A percentile compares a stretch with the other conserved stretches of the same genome.
Evolutionary conservation across 64 coral and sea anemone genomes (phyloP).

Genomic region (Orbicella faveolata): DNA sequence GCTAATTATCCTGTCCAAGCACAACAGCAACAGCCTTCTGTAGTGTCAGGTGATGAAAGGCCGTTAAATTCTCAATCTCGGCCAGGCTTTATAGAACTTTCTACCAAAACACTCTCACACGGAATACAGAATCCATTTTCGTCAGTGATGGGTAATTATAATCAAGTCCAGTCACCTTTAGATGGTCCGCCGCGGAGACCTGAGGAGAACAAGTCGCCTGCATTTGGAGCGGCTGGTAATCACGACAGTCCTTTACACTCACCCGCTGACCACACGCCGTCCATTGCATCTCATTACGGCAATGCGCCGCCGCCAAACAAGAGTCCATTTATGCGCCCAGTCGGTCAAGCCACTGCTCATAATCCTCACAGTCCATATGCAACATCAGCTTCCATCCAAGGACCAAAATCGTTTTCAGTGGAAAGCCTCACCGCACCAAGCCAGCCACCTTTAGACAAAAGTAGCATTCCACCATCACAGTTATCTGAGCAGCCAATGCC

Average conservation of each 20-base stretch:
- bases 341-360: constrained; percentile 38
- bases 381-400: constrained; percentile 12
- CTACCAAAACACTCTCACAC: constrained; percentile 52
- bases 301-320: constrained; percentile 75
- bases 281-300: constrained; percentile 17
- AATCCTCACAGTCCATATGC: constrained; percentile 49
- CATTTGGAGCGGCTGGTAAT: constrained; percentile 44
- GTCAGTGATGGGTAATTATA: constrained; percentile 47
- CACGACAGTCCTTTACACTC: constrained; percentile 70
- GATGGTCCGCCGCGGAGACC: constrained; percentile 32
- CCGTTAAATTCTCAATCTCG: constrained; percentile 38
- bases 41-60: constrained; percentile 52
- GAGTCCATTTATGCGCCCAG: constrained; percentile 65
- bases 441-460: constrained; percentile 63
- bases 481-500: constrained; percentile 69
- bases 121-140: constrained; percentile 67
- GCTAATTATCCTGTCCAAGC: constrained; percentile 25
- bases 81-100: constrained; percentile 68
- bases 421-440: constrained; percentile 90
- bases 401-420: constrained; percentile 84
- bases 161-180: constrained; percentile 29
- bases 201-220: constrained; percentile 53
- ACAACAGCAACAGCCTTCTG: neutral
- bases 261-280: constrained; percentile 48
- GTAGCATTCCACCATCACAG: constrained; percentile 42